These are phyloP conservation scores for Catagonus wagneri DNA, from an alignment of 2,113 vertebrate genomes.

Conservation along the genomic window DNA sequence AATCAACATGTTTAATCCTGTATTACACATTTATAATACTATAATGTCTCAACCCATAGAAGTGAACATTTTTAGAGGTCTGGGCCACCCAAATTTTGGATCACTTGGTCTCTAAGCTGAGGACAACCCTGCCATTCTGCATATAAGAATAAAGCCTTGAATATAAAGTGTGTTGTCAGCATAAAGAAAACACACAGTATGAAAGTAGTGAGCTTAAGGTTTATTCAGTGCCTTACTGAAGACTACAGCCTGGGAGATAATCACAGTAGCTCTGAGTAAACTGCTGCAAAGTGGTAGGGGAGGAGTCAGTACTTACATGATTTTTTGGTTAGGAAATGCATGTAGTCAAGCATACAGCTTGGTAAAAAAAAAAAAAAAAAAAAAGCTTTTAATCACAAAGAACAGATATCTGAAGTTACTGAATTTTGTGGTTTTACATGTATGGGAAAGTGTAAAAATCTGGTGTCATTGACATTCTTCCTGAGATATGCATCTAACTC, in stretches of 20 bases:
- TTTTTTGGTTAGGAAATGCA: neutral
- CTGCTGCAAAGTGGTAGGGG: neutral
- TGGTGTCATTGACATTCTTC: neutral
- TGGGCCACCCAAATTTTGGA: neutral
- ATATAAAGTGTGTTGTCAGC: neutral
- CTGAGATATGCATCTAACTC: neutral
- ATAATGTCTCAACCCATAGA: neutral
- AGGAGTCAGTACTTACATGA: neutral
- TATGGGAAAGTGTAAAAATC: neutral
- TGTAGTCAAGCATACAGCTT: neutral
- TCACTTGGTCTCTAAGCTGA: neutral
- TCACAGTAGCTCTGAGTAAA: neutral
- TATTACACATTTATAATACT: neutral
- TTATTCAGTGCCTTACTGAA: neutral
- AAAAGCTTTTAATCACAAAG: neutral
- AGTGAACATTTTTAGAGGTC: conserved; percentile 1
- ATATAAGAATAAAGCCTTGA: neutral
- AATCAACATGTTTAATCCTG: conserved; percentile 35
- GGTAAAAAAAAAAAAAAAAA: neutral
- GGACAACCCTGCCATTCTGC: neutral
- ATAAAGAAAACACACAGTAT: neutral
- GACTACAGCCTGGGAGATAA: neutral
- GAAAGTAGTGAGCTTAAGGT: neutral
- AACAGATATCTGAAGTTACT: neutral
- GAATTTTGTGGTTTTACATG: neutral